Evolutionary conservation across 1,140 invertebrate genomes (phyloP).

Genomic region (Lanistes nyassanus): DNA sequence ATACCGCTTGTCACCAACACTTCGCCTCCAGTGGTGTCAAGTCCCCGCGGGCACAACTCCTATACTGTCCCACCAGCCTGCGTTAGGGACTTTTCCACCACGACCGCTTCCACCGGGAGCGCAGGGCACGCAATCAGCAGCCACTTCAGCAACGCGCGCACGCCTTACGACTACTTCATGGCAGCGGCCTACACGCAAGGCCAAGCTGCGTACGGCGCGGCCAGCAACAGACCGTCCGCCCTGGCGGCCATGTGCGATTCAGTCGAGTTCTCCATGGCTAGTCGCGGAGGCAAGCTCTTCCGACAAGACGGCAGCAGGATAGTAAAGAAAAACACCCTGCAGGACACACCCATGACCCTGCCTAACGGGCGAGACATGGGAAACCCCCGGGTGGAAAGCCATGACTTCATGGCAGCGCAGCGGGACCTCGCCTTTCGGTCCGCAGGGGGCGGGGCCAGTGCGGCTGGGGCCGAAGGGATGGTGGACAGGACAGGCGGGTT

Average conservation of each 20-base stretch:
- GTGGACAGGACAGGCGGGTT: not conserved
- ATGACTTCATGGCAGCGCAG: no score
- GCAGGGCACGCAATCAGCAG: not conserved
- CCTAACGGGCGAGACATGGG: no score
- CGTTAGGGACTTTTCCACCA: constrained; percentile 5
- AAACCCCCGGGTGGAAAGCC: no score
- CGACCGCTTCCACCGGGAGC: not conserved
- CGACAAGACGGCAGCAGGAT: no score
- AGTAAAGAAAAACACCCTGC: no score
- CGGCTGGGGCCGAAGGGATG: not conserved
- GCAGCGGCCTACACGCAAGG: constrained; percentile 19
- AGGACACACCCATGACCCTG: no score
- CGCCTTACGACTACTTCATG: constrained; percentile 23
- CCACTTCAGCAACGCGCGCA: constrained; percentile 1
- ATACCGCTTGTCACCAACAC: constrained; percentile 18
- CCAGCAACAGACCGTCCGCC: not conserved
- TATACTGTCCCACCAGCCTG: not conserved
- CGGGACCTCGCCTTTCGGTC: no score
- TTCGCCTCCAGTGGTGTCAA: not conserved
- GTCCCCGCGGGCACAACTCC: not conserved
- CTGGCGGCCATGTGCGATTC: not conserved
- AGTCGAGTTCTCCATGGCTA: not conserved
- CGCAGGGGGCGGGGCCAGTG: no score
- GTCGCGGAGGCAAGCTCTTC: not conserved
- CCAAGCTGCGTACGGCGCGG: constrained; percentile 20